phyloP scores from a whole-genome alignment of 2,797 vertebrate species.

The Glyptemys insculpta region DNA sequence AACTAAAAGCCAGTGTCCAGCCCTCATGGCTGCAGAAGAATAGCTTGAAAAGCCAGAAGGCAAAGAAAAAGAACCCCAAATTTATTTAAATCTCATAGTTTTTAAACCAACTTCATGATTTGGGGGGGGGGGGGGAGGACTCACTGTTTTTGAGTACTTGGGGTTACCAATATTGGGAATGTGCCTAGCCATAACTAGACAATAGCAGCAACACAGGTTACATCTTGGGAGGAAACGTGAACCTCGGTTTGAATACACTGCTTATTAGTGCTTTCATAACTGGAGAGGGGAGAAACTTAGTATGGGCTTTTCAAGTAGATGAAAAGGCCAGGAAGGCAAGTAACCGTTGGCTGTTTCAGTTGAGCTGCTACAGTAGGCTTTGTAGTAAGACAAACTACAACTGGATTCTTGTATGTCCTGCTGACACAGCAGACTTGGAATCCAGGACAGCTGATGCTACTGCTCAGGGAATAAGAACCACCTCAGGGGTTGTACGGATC shows the following conservation, averaged over 20 bases:
- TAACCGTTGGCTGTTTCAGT: constrained; percentile 50
- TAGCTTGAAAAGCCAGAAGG: no score
- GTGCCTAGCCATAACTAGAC: background rate
- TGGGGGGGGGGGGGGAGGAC: background rate
- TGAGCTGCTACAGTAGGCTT: constrained; percentile 61
- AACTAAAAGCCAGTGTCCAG: background rate
- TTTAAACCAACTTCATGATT: background rate
- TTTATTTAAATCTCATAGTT: background rate
- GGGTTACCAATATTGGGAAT: background rate
- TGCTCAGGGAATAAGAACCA: constrained; percentile 65
- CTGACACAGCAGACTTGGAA: constrained; percentile 51
- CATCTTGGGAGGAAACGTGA: background rate
- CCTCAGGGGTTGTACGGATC: constrained; percentile 49
- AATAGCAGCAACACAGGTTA: no score
- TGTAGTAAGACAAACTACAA: constrained; percentile 62
- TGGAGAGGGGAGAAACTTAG: constrained; percentile 38
- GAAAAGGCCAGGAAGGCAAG: constrained; percentile 64
- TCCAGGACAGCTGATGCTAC: background rate
- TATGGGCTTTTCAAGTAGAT: constrained; percentile 58
- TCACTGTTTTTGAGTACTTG: background rate
- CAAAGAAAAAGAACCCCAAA: no score
- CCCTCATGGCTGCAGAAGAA: background rate
- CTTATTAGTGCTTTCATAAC: constrained; percentile 28
- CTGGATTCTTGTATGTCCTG: constrained; percentile 66
- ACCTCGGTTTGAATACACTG: constrained; percentile 11